Base-by-base conservation (phyloP, 2,113 vertebrate genomes). In the Lucifuga dentata region DNA sequence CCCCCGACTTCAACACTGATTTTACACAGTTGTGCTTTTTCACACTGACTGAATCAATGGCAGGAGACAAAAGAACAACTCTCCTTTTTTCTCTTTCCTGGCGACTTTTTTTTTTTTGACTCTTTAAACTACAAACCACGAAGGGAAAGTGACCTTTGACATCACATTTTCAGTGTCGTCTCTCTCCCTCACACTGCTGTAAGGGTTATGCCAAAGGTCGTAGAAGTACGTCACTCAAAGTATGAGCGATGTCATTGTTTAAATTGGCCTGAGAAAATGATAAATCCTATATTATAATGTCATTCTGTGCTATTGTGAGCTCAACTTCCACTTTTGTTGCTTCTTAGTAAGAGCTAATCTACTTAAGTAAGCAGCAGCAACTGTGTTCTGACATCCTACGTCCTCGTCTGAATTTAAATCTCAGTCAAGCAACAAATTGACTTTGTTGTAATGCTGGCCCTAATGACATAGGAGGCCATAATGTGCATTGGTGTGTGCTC, bases 21-120 rank as follows among this genome's bases (percentile, higher is more conserved):
- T 94, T 93, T 90, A 93, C 91, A 94, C 90, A 89, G 90, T 90
- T 89, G 82, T 82, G 90, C 91, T 90, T 89, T 91, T 92, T 89
- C 91, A 92, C 89, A 87, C 83, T 84, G 79, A 68, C 65, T 81
- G 88, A 92, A 84, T 92, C 84, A 78, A 73, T 73, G 80, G 60
- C 50, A n/a, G 57, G 58, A 67, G 65, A 93, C 91, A 93, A 93
- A 91, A 83, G 88, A 52, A 80, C 78, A 61, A 80, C 85, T 81
- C 90, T 80, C 57, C 76, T 57, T 83, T 87, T 80, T 59, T 50
- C 46, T 65, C 60, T 80, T 53, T 76, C 73, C 67, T 66, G 38
- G 75, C 45, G 67, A 80, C 59, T 49, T 74, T 77, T 80, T 73
- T 60, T 41, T 68, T 70, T 44, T 57, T 20, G 40, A 36, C 46